Evolutionary conservation across 2,113 vertebrate species (phyloP).

Genomic region (Colius striatus): DNA sequence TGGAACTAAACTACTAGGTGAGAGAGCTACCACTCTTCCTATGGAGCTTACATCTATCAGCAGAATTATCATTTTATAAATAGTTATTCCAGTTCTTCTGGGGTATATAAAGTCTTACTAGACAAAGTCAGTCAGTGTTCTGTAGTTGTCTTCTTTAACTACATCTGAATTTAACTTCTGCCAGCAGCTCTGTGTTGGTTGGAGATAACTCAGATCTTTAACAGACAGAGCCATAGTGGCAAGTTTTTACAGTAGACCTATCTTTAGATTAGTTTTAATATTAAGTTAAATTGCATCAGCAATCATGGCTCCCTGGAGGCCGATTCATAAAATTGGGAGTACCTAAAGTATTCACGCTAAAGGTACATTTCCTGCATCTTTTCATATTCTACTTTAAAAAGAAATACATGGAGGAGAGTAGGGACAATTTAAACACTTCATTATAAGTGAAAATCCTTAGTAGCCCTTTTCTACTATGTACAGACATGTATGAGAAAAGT

Average conservation of each 20-base stretch:
- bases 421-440: not conserved
- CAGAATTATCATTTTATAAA: constrained; percentile 7
- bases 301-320: not conserved
- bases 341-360: not conserved
- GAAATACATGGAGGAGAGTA: not conserved
- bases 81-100: not conserved
- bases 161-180: not conserved
- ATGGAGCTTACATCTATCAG: not conserved
- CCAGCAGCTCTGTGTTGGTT: not conserved
- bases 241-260: not conserved
- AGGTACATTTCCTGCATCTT: not conserved
- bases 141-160: not conserved
- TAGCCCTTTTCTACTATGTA: not conserved
- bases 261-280: not conserved
- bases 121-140: not conserved
- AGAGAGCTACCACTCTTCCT: not conserved
- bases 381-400: not conserved
- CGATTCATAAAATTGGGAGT: not conserved
- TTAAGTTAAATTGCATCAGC: not conserved
- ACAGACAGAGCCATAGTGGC: not conserved
- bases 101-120: not conserved
- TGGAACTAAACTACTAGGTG: not conserved
- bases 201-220: not conserved
- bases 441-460: not conserved
- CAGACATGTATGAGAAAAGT: accelerated